Percentiles rank a stretch among this genome's conserved stretches.
phyloP scores from a whole-genome alignment of 1,140 invertebrate genomes.

The Orius insidiosus region DNA sequence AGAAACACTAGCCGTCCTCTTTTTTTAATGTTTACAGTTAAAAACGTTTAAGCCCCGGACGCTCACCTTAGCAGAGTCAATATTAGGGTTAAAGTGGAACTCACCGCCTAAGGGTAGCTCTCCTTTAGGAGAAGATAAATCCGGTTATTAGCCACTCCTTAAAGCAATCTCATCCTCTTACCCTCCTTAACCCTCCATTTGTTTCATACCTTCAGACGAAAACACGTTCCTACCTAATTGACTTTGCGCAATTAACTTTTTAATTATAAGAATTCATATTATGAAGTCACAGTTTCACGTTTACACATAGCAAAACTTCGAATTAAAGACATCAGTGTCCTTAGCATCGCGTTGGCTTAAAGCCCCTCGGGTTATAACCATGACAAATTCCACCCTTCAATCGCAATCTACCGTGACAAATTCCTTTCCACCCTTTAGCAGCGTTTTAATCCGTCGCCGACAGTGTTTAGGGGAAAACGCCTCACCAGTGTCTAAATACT shows the following conservation, averaged over 20 bases:
- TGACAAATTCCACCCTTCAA: too few species aligned
- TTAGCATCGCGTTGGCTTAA: too few species aligned
- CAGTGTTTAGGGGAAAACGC: too few species aligned
- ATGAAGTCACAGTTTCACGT: too few species aligned
- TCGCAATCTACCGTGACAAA: too few species aligned
- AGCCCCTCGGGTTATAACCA: too few species aligned
- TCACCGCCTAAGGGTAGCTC: conserved; percentile 1
- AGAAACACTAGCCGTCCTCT: conserved; percentile 11
- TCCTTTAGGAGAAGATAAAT: conserved; percentile 7
- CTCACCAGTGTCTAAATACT: too few species aligned
- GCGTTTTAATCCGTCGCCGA: too few species aligned
- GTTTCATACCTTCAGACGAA: conserved; percentile 1
- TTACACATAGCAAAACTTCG: too few species aligned
- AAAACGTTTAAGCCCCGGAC: conserved; percentile 1
- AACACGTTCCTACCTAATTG: conserved; percentile 2
- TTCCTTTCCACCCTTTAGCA: too few species aligned
- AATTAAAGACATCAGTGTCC: too few species aligned
- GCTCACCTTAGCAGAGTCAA: conserved; percentile 7
- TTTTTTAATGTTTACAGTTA: conserved; percentile 12
- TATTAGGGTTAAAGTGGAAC: conserved; percentile 11
- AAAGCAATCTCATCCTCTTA: conserved; percentile 11
- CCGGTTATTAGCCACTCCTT: conserved; percentile 11
- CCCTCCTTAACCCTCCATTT: conserved; percentile 1
- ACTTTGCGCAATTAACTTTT: conserved; percentile 1
- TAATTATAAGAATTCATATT: neutral